A percentile compares a stretch with the other conserved stretches of the same genome.
Conservation (phyloP, 2,888 invertebrate genomes). For the Camponotus fellah region DNA sequence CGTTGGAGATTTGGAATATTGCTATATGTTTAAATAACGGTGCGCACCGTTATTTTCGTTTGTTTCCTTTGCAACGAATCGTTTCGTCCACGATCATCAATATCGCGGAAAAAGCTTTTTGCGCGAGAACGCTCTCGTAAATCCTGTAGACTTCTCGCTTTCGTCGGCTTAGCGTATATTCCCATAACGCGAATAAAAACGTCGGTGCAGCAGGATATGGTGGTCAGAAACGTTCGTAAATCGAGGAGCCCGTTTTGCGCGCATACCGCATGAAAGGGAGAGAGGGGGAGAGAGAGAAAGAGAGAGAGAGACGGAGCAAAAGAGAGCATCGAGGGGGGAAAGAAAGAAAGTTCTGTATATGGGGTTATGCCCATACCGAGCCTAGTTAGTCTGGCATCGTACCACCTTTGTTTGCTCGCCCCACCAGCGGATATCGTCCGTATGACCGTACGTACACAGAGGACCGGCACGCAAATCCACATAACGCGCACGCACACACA, state of each 20-base stretch:
- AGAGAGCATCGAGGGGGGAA: slow-evolving; percentile 18
- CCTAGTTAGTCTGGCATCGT: slow-evolving; percentile 79
- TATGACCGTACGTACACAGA: slow-evolving; percentile 64
- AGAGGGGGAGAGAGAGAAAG: slow-evolving; percentile 7
- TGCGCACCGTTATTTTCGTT: slow-evolving; percentile 26
- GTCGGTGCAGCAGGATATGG: slow-evolving; percentile 59
- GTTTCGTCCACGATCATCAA: slow-evolving; percentile 57
- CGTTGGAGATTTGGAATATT: slow-evolving; percentile 12
- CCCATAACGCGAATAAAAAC: slow-evolving; percentile 69
- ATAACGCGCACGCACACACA: slow-evolving; percentile 50
- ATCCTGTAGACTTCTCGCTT: slow-evolving; percentile 71
- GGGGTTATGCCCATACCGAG: slow-evolving; percentile 74
- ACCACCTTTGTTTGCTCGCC: slow-evolving; percentile 79
- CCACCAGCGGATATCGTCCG: slow-evolving; percentile 72
- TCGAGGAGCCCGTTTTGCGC: slow-evolving; percentile 56
- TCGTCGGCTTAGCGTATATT: slow-evolving; percentile 66
- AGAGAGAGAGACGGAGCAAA: slow-evolving; percentile 34
- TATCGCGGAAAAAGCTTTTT: slow-evolving; percentile 58
- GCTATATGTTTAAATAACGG: slow-evolving; percentile 50
- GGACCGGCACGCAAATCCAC: slow-evolving; percentile 41
- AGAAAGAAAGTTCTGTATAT: slow-evolving; percentile 80
- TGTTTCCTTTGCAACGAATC: slow-evolving; percentile 55
- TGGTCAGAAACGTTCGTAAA: slow-evolving; percentile 63
- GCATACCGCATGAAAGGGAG: slow-evolving; percentile 41
- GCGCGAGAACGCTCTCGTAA: slow-evolving; percentile 54